Conservation (phyloP, 2,888 invertebrate species). For the Apoda limacodes region DNA sequence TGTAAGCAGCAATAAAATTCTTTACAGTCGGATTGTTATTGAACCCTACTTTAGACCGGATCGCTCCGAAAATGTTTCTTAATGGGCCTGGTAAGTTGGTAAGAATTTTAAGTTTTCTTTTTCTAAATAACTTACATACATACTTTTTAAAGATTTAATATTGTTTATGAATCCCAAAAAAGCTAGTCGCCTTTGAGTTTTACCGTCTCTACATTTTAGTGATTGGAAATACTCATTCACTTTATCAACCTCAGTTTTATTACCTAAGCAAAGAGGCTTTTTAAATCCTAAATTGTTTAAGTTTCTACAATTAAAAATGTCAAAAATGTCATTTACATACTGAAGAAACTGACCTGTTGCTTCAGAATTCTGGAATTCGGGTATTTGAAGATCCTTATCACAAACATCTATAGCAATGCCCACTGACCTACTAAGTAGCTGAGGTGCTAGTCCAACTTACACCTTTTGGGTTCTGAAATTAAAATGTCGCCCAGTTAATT, state of each 20-base stretch:
- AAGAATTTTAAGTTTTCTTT: too few species aligned
- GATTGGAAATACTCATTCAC: neutral
- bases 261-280: conserved; percentile 1
- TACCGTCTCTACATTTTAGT: conserved; percentile 1
- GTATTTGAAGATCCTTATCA: conserved; percentile 1
- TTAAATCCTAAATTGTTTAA: neutral
- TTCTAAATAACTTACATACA: too few species aligned
- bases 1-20: too few species aligned
- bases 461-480: neutral
- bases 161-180: conserved; percentile 2
- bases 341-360: conserved; percentile 4
- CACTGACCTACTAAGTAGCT: conserved; percentile 2
- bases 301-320: conserved; percentile 3
- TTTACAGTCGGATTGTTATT: too few species aligned
- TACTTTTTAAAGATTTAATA: neutral
- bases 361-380: conserved; percentile 2
- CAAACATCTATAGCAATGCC: conserved; percentile 3
- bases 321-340: conserved; percentile 3
- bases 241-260: neutral
- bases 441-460: conserved; percentile 2
- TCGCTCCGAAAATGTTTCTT: too few species aligned
- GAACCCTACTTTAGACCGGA: too few species aligned
- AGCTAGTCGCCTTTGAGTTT: conserved; percentile 1
- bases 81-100: too few species aligned
- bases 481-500: neutral